Base-by-base conservation (phyloP, 2,888 invertebrate genomes). In the Neocrepidodera transversa region DNA sequence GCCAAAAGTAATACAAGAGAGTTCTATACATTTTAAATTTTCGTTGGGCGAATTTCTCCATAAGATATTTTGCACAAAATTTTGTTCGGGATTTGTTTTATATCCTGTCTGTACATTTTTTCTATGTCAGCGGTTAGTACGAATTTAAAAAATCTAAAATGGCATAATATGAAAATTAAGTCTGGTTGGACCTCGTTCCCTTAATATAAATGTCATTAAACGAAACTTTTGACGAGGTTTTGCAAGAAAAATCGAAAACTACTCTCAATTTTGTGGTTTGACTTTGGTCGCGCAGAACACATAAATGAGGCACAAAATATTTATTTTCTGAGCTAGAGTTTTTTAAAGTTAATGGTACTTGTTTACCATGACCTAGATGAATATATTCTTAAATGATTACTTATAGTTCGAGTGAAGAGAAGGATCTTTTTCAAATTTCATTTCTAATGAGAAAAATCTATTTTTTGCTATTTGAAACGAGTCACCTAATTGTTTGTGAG, bases 251-350 rank as follows among this genome's bases (percentile, higher is more conserved):
- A 38, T 63, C 49, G 30, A 63, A 63, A 1, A 64, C 61, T 2
- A 56, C 64, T 13, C 62, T 20, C 8, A 62, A 20, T 54, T 62
- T 64, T 8, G 64, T 64, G 2, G 54, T 40, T 2, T 17, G n/a
- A 35, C 54, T 62, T 30, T 50, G 54, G 20, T 62, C 58, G 26
- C 47, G 48, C 4, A 59, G 59, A 1, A 61, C 63, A 42, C 53
- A 60, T 10, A 61, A 56, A 43, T 61, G n/a, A n/a, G n/a, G n/a
- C n/a, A n/a, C n/a, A n/a, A n/a, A n/a, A n/a, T n/a, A n/a, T n/a
- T n/a, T n/a, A 57, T 52, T 49, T 58, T 53, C n/a, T n/a, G n/a
- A n/a, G n/a, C n/a, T n/a, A n/a, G n/a, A n/a, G n/a, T n/a, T n/a
- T n/a, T n/a, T n/a, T n/a, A n/a, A n/a, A n/a, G n/a, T n/a, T n/a